Conservation (phyloP, 2,797 vertebrate species). For the Darevskia mixta region DNA sequence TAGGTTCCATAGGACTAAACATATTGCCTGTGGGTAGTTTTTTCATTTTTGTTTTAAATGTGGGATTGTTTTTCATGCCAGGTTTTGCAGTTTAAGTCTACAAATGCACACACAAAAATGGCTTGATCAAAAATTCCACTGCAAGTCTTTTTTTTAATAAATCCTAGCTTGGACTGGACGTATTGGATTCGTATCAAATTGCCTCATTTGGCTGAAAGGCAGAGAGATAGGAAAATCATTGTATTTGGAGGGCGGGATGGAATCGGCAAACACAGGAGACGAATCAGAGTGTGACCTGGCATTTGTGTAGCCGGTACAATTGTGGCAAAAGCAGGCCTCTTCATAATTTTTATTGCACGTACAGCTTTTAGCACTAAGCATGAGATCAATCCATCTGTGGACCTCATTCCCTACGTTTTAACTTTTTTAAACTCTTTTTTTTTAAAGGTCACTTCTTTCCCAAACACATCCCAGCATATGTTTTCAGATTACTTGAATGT, state of each 20-base stretch:
- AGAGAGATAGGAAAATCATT: slow-evolving; percentile 20
- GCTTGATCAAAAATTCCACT: slow-evolving; percentile 25
- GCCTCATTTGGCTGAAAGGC: slow-evolving; percentile 32
- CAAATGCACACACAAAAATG: slow-evolving; percentile 2
- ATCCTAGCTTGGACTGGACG: neutral
- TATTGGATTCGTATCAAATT: slow-evolving; percentile 34
- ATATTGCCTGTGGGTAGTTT: neutral
- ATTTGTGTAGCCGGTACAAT: slow-evolving; percentile 1
- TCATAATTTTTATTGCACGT: slow-evolving; percentile 35
- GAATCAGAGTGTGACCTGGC: neutral
- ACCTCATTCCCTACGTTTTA: slow-evolving; percentile 1
- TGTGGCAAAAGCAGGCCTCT: neutral
- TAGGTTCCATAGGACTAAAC: neutral
- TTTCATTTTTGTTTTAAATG: neutral
- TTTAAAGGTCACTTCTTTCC: slow-evolving; percentile 35
- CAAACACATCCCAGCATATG: slow-evolving; percentile 23
- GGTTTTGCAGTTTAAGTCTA: neutral
- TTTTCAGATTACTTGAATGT: slow-evolving; percentile 9
- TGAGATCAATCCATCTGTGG: slow-evolving; percentile 14
- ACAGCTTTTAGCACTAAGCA: slow-evolving; percentile 1
- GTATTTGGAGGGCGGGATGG: neutral
- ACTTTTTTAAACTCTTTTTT: slow-evolving; percentile 36
- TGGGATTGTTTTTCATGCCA: slow-evolving; percentile 5
- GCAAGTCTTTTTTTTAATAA: neutral
- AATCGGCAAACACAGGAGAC: slow-evolving; percentile 13